A percentile compares a stretch with the other conserved stretches of the same genome.
These are phyloP conservation scores for Drosophila picticornis DNA, from an alignment of 2,888 invertebrate genomes.

Conservation along the genomic window DNA sequence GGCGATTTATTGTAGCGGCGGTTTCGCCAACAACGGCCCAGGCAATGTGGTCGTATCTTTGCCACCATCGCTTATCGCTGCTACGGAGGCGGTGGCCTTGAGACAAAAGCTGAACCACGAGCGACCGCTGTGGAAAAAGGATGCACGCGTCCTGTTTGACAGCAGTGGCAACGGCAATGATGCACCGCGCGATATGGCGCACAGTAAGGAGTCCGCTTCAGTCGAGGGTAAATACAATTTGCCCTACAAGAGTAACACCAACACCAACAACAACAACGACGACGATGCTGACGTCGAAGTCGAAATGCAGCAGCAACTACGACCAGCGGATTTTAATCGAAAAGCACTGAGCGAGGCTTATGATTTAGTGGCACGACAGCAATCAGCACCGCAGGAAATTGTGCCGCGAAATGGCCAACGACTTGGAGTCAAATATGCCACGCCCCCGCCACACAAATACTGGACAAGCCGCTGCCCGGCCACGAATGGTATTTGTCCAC, in stretches of 20 bases:
- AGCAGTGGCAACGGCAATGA: constrained; percentile 50
- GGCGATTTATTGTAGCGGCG: constrained; percentile 82
- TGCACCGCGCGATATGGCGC: constrained; percentile 60
- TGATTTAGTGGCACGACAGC: constrained; percentile 73
- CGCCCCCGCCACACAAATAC: constrained; percentile 70
- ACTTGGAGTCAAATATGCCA: constrained; percentile 61
- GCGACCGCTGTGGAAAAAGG: constrained; percentile 68
- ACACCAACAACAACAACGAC: constrained; percentile 4
- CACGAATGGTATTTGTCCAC: constrained; percentile 68
- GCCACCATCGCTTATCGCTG: constrained; percentile 84
- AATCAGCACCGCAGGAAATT: constrained; percentile 77
- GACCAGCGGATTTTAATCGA: constrained; percentile 72
- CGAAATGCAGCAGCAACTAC: constrained; percentile 27
- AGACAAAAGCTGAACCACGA: constrained; percentile 50
- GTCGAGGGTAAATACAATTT: constrained; percentile 48
- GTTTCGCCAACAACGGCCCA: constrained; percentile 58
- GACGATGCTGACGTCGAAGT: constrained; percentile 6
- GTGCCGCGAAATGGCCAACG: constrained; percentile 40
- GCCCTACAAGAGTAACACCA: constrained; percentile 24
- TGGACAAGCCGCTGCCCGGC: constrained; percentile 73
- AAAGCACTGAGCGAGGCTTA: constrained; percentile 60
- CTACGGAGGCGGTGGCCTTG: constrained; percentile 78
- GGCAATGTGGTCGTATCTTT: constrained; percentile 81
- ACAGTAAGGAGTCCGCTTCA: constrained; percentile 47
- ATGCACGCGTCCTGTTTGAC: constrained; percentile 75